Evolutionary conservation across 2,797 vertebrate species (phyloP).

Genomic region (Myripristis murdjan): DNA sequence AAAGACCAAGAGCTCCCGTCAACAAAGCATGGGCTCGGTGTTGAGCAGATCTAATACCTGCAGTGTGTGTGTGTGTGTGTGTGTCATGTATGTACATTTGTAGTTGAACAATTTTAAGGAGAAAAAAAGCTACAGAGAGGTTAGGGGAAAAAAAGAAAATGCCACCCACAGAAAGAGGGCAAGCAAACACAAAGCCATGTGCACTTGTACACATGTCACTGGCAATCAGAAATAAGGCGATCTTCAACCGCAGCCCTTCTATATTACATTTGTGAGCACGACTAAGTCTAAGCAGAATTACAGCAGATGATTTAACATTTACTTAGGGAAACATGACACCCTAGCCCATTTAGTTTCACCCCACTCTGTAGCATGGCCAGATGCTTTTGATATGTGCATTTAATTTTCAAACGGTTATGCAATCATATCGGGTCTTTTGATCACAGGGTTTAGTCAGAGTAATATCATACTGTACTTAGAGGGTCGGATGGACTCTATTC

Average conservation of each 20-base stretch:
- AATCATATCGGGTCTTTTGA: conserved; percentile 73
- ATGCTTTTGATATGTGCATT: conserved; percentile 80
- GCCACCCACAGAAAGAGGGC: conserved; percentile 52
- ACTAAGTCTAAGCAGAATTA: conserved; percentile 58
- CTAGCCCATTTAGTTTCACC: conserved; percentile 56
- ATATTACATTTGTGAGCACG: conserved; percentile 59
- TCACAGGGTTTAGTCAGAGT: conserved; percentile 52
- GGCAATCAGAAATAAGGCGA: conserved; percentile 69
- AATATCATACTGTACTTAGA: conserved; percentile 60
- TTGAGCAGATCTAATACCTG: conserved; percentile 2
- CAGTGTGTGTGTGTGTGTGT: neutral
- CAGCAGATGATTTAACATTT: conserved; percentile 72
- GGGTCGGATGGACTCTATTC: conserved; percentile 58
- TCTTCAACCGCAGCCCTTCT: conserved; percentile 68
- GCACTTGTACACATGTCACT: conserved; percentile 50
- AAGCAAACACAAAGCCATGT: conserved; percentile 56
- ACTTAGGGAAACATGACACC: conserved; percentile 75
- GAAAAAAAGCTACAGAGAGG: conserved; percentile 11
- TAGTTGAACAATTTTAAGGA: conserved; percentile 27
- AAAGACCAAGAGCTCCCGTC: neutral
- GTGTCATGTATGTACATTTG: neutral
- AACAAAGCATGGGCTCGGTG: neutral
- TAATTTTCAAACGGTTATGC: conserved; percentile 67
- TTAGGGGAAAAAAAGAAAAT: conserved; percentile 8
- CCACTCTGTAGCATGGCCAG: conserved; percentile 59